A percentile compares a stretch with the other conserved stretches of the same genome.
phyloP scores from a whole-genome alignment of 2,113 vertebrate genomes.

The Bos taurus region DNA sequence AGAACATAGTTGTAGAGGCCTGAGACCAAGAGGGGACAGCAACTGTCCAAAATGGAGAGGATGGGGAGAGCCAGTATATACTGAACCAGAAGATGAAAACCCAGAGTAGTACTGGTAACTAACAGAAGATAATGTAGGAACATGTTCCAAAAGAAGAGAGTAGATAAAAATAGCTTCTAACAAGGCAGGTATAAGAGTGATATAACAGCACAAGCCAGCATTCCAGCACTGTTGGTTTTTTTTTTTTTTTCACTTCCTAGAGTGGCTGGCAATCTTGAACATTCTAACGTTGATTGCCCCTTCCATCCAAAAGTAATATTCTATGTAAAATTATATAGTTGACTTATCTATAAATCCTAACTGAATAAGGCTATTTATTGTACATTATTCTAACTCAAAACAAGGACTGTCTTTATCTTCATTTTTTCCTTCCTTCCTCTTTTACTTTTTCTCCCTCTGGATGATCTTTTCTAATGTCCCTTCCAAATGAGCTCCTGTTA shows the following conservation, averaged over 20 bases:
- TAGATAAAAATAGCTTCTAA: neutral
- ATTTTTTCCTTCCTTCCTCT: neutral
- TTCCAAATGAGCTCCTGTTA: neutral
- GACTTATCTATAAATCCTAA: neutral
- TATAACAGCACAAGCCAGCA: neutral
- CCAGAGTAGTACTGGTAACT: neutral
- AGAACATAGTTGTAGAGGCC: neutral
- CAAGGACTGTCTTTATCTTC: neutral
- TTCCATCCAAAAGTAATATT: neutral
- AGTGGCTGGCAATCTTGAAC: neutral
- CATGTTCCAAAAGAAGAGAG: neutral
- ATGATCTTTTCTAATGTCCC: neutral
- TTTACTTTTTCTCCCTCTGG: neutral
- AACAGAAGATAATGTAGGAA: neutral
- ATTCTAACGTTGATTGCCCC: neutral
- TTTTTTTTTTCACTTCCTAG: neutral
- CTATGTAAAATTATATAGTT: neutral
- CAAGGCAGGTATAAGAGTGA: neutral
- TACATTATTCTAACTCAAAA: neutral
- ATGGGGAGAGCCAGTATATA: neutral
- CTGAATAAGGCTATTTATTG: neutral
- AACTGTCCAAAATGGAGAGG: neutral
- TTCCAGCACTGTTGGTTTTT: neutral
- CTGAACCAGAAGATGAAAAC: neutral
- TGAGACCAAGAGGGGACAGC: neutral